Evolutionary conservation across 2,888 invertebrate genomes (phyloP), one percentile per base, ranked within the genome.

Genomic region (Plebejus melissa): DNA sequence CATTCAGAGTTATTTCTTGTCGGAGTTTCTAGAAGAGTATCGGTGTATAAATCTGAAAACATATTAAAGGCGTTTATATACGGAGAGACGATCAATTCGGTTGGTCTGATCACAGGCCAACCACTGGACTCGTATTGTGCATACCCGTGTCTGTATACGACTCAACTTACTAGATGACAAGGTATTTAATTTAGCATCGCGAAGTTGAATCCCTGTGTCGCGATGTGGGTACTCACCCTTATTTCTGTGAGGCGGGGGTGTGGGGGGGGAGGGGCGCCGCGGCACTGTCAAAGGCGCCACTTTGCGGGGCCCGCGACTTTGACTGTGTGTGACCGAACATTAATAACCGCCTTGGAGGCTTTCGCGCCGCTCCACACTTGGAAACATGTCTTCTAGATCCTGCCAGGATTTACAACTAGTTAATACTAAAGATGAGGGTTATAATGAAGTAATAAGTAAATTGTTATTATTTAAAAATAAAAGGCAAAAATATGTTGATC

Each of bases 271-370:
- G 83, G 81, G 80, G 81, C 75, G 82, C 80, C 81, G 82, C 83
- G 84, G 81, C 81, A 78, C 81, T 81, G 85, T 87, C 91, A 91
- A 91, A 91, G 90, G 87, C 87, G 85, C 87, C 92, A 91, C 91
- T 92, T 91, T 89, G 89, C 85, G 85, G 87, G 88, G 84, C 84
- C 85, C 79, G 80, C 77, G 81, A 79, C 86, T 82, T 84, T 82
- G 41, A 41, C 86, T 84, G 86, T 86, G 87, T 90, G 88, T 88
- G 86, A 87, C 88, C 89, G 83, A 85, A 87, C 89, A 88, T 90
- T 90, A 91, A 91, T 92, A 90, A 90, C 88, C 87, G 85, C 83
- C 86, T 90, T 89, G 89, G 84, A 38, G 38, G 38, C 70, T 38
- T 38, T 69, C 16, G 16, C 69, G 32, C n/a, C 16, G 36, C 38